A percentile compares a stretch with the other conserved stretches of the same genome.
These are phyloP conservation scores for Acrobasis consociella DNA, from an alignment of 2,888 invertebrate genomes.

Conservation along the genomic window DNA sequence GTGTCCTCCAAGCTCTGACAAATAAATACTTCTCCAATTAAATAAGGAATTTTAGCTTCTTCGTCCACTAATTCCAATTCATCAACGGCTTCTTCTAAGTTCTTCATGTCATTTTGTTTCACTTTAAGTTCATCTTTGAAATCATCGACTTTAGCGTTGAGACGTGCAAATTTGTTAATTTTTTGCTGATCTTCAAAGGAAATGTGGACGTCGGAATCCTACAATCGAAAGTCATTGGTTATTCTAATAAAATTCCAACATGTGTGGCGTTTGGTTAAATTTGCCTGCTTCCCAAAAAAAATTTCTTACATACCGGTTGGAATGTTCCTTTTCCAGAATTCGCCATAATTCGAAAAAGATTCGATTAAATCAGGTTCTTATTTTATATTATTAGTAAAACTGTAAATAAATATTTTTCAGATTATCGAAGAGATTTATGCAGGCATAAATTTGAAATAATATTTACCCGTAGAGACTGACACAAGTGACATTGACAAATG, in stretches of 20 bases:
- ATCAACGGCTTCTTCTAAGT: constrained; percentile 95
- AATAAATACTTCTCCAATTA: constrained; percentile 95
- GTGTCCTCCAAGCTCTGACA: constrained; percentile 90
- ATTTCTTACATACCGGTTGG: constrained; percentile 85
- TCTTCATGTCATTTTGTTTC: constrained; percentile 95
- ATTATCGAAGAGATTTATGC: background rate
- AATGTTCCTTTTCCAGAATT: constrained; percentile 85
- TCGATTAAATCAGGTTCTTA: background rate
- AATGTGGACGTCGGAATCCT: constrained; percentile 96
- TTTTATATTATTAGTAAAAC: background rate
- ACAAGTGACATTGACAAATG: too few species aligned
- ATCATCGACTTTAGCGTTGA: constrained; percentile 96
- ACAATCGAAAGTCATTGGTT: constrained; percentile 31
- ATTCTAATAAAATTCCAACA: constrained; percentile 15
- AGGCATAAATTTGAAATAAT: background rate
- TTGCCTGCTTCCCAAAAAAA: background rate
- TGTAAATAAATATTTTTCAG: background rate
- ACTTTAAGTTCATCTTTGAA: constrained; percentile 92
- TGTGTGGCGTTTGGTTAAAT: background rate
- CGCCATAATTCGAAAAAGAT: constrained; percentile 48
- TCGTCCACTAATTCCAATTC: constrained; percentile 92
- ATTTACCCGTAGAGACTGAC: background rate
- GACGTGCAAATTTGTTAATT: constrained; percentile 97
- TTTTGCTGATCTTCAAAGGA: constrained; percentile 98
- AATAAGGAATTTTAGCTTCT: constrained; percentile 89